A percentile compares a stretch with the other conserved stretches of the same genome.
Evolutionary conservation across 2,797 vertebrate species (phyloP).

Genomic region (Gallinago stenura): DNA sequence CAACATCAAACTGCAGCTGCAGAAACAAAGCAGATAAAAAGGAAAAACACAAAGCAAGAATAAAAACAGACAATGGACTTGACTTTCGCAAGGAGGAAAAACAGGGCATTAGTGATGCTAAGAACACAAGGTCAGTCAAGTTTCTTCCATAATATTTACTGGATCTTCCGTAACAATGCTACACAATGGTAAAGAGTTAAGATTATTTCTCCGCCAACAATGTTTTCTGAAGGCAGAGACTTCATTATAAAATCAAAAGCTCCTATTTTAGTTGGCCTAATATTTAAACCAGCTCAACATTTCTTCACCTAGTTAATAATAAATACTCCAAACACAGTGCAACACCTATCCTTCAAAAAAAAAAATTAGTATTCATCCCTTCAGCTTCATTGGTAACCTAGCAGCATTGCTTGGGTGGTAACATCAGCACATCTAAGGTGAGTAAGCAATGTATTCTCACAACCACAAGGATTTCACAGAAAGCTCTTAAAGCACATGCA

Average conservation of each 20-base stretch:
- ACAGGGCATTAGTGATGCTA: neutral
- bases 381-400: neutral
- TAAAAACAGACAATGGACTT: neutral
- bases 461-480: neutral
- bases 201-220: neutral
- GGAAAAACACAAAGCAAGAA: neutral
- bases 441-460: neutral
- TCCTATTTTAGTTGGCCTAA: neutral
- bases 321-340: neutral
- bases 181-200: neutral
- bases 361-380: neutral
- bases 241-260: neutral
- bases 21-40: neutral
- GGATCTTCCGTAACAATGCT: neutral
- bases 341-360: neutral
- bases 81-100: neutral
- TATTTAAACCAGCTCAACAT: neutral
- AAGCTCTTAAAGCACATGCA: neutral
- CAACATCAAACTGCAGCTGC: neutral
- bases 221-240: neutral
- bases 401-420: neutral
- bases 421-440: neutral
- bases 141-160: neutral
- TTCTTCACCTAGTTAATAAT: neutral
- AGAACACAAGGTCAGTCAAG: neutral